Evolutionary conservation across 2,113 vertebrate species (phyloP), one percentile per base, ranked within the genome.

Genomic region (Danionella cerebrum): DNA sequence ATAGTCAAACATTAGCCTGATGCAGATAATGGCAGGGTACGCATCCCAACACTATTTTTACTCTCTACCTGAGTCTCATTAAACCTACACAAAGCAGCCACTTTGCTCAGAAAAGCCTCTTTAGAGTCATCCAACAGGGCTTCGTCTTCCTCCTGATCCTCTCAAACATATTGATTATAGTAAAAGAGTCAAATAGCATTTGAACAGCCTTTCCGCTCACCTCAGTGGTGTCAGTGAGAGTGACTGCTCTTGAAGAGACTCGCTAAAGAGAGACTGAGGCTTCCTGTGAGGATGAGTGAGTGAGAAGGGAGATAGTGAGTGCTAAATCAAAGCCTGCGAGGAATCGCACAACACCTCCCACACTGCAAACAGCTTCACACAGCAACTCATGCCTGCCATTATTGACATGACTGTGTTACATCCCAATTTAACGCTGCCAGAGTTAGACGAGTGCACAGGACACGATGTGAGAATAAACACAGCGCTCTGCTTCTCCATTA

Each of bases 1-100:
- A 4, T 82, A 79, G 75, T 78, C 81, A 76, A 80, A 82, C 84
- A 65, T 73, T 79, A 79, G 81, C 77, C 80, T 85, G 85, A 89
- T 86, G 79, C 84, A 82, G 83, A 81, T 88, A 88, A 90, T 88
- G 83, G 84, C 83, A 85, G 80, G 83, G 83, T 84, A 84, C 82
- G 80, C 77, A 80, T 85, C 83, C 87, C 88, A n/a, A n/a, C n/a
- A n/a, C 86, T 86, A 80, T 76, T 73, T 77, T 62, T 45, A 35
- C 51, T 71, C 50, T 50, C 41, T n/a, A n/a, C 9, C 19, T 19
- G 11, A 36, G 14, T 13, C 18, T 50, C 14, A 18, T 41, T 48
- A 31, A 42, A 33, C 36, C 7, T 12, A 12, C 35, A 29, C 14
- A 57, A 69, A 35, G 58, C 33, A 63, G 22, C 14, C 22, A 62